A percentile compares a stretch with the other conserved stretches of the same genome.
Evolutionary conservation across 2,797 vertebrate genomes (phyloP).

Genomic region (Australoheros facetus): DNA sequence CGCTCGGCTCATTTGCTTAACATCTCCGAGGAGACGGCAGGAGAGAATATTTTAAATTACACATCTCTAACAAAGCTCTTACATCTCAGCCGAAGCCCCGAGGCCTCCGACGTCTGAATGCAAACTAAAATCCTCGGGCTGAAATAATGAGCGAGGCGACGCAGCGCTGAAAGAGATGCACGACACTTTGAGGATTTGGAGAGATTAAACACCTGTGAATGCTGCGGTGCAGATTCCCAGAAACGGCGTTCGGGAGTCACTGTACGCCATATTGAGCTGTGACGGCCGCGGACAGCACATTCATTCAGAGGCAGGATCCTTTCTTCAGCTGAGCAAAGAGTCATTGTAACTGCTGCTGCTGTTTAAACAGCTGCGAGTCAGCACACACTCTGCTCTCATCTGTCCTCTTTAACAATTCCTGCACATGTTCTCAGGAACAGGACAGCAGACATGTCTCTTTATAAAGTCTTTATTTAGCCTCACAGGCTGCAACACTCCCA

Average conservation of each 20-base stretch:
- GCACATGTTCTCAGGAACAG: constrained; percentile 38
- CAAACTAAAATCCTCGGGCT: constrained; percentile 46
- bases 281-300: constrained; percentile 20
- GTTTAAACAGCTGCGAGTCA: constrained; percentile 76
- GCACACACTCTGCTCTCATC: constrained; percentile 37
- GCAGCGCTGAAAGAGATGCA: constrained; percentile 23
- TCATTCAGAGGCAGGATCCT: constrained; percentile 10
- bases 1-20: constrained; percentile 66
- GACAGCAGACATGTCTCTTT: constrained; percentile 13
- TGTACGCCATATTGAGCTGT: constrained; percentile 43
- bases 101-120: constrained; percentile 22
- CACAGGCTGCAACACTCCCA: not conserved
- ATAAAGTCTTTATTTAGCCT: constrained; percentile 20
- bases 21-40: constrained; percentile 41
- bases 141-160: constrained; percentile 24
- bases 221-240: not conserved
- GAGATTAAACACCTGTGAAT: constrained; percentile 47
- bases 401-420: constrained; percentile 44
- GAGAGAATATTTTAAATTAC: constrained; percentile 59
- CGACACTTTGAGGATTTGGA: constrained; percentile 29
- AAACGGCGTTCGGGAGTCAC: constrained; percentile 2
- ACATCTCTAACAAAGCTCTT: constrained; percentile 59
- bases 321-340: constrained; percentile 54
- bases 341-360: constrained; percentile 47
- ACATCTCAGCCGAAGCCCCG: constrained; percentile 42